Percentiles rank a stretch among this genome's conserved stretches.
Evolutionary conservation across 1,140 invertebrate genomes (phyloP).

Genomic region (Hirudo medicinalis): DNA sequence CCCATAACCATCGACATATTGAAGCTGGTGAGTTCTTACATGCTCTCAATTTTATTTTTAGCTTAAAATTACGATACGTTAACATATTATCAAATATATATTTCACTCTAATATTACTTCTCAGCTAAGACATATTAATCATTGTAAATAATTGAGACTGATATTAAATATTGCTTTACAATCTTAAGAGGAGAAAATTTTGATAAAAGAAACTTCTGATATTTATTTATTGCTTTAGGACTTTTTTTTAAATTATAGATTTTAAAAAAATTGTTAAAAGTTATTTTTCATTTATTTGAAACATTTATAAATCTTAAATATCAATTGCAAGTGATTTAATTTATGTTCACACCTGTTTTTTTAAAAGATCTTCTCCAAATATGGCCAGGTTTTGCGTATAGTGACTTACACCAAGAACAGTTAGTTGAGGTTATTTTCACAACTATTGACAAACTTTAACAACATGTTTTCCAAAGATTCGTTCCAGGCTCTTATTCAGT

Average conservation of each 20-base stretch:
- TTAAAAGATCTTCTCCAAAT: slow-evolving; percentile 35
- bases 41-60: neutral
- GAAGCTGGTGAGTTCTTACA: slow-evolving; percentile 41
- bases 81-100: neutral
- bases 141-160: neutral
- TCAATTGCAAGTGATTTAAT: too few species aligned
- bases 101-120: neutral
- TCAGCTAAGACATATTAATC: neutral
- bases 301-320: too few species aligned
- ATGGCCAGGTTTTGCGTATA: slow-evolving; percentile 52
- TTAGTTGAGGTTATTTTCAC: slow-evolving; percentile 37
- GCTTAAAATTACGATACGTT: neutral
- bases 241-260: too few species aligned
- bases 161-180: too few species aligned
- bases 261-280: too few species aligned
- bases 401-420: slow-evolving; percentile 99
- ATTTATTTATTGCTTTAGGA: too few species aligned
- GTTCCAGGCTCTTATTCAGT: slow-evolving; percentile 25
- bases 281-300: too few species aligned
- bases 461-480: slow-evolving; percentile 17
- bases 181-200: too few species aligned
- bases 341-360: slow-evolving; percentile 5
- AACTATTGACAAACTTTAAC: neutral
- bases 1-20: slow-evolving; percentile 92
- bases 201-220: too few species aligned